Percentiles rank a stretch among this genome's conserved stretches.
These are phyloP conservation scores for Odontesthes bonariensis DNA, from an alignment of 2,113 vertebrate genomes.

Conservation along the genomic window DNA sequence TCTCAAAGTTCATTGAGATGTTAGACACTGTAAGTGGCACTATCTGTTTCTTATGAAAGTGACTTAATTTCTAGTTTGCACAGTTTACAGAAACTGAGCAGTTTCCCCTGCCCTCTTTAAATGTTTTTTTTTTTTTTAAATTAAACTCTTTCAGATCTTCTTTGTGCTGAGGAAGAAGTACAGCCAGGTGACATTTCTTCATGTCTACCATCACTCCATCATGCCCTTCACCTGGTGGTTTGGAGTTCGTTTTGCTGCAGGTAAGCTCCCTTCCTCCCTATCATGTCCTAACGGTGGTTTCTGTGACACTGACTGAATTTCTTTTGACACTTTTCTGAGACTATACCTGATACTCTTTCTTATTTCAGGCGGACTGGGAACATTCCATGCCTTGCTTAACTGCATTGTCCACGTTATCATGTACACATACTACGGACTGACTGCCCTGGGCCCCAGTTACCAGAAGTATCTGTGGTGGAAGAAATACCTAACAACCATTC, in stretches of 20 bases:
- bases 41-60: not conserved
- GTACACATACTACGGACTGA: constrained; percentile 95
- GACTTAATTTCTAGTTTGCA: not conserved
- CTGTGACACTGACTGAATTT: not conserved
- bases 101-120: no score
- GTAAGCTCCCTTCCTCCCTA: constrained; percentile 70
- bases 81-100: not conserved
- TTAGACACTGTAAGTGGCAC: constrained; percentile 93
- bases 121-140: not conserved
- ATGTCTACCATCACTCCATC: constrained; percentile 97
- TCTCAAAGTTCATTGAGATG: constrained; percentile 98
- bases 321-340: not conserved
- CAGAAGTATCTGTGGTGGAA: constrained; percentile 98
- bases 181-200: constrained; percentile 96
- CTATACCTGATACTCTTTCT: not conserved
- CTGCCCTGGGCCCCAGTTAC: constrained; percentile 91
- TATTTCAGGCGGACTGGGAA: constrained; percentile 91
- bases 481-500: constrained; percentile 94
- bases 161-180: constrained; percentile 97
- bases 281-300: not conserved
- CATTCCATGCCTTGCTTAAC: constrained; percentile 97
- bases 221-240: constrained; percentile 99
- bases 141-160: constrained; percentile 85
- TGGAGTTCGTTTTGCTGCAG: constrained; percentile 95
- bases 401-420: constrained; percentile 94